A percentile compares a stretch with the other conserved stretches of the same genome.
Conservation (phyloP, 1,140 invertebrate genomes). For the Armadillidium nasatum region DNA sequence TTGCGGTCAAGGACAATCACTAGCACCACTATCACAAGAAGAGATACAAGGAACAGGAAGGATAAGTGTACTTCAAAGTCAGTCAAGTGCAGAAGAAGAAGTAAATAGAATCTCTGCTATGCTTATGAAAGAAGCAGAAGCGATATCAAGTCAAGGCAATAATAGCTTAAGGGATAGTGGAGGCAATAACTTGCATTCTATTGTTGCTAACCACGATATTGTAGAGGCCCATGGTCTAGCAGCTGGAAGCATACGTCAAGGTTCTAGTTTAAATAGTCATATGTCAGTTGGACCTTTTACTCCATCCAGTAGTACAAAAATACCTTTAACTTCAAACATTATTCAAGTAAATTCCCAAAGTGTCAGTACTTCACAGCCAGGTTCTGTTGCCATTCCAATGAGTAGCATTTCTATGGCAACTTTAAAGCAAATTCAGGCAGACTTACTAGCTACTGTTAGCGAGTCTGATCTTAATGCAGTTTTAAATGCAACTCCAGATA, state of each 20-base stretch:
- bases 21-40: background rate
- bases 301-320: slow-evolving; percentile 5
- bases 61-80: background rate
- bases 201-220: slow-evolving; percentile 33
- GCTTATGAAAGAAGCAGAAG: slow-evolving; percentile 43
- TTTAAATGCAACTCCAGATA: slow-evolving; percentile 43
- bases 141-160: slow-evolving; percentile 24
- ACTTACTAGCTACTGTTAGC: slow-evolving; percentile 43
- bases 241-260: slow-evolving; percentile 26
- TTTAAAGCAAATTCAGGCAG: slow-evolving; percentile 43
- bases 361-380: slow-evolving; percentile 16
- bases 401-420: slow-evolving; percentile 44
- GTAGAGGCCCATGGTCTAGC: slow-evolving; percentile 40
- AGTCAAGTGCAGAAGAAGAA: slow-evolving; percentile 41
- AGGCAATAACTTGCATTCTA: background rate
- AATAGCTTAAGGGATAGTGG: background rate
- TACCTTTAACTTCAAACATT: slow-evolving; percentile 1
- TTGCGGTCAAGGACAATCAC: slow-evolving; percentile 8
- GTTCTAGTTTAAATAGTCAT: background rate
- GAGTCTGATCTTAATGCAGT: slow-evolving; percentile 45
- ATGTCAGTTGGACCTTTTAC: background rate
- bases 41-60: background rate
- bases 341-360: background rate
- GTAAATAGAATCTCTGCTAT: slow-evolving; percentile 44
- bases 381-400: slow-evolving; percentile 40